Evolutionary conservation across 2,797 vertebrate genomes (phyloP).

Genomic region (Mus minutoides): DNA sequence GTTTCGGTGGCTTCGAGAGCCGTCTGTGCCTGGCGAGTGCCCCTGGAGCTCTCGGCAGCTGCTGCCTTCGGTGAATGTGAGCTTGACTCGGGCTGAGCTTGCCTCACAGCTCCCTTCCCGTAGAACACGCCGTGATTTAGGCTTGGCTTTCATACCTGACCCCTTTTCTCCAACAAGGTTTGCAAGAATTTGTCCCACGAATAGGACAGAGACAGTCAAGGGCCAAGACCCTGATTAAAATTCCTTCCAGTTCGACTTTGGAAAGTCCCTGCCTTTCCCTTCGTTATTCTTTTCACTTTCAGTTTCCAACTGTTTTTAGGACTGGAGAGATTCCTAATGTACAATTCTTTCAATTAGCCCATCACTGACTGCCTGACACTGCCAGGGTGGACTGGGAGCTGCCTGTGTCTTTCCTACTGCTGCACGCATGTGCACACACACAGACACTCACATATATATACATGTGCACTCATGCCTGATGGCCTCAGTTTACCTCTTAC

Average conservation of each 20-base stretch:
- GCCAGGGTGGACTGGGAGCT: background rate
- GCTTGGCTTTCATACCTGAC: background rate
- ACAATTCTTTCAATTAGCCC: background rate
- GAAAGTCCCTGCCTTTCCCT: background rate
- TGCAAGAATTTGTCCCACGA: conserved; percentile 30
- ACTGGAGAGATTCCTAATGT: background rate
- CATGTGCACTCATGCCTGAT: too few species aligned
- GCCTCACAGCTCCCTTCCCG: background rate
- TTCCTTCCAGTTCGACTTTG: background rate
- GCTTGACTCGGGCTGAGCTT: background rate
- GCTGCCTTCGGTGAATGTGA: background rate
- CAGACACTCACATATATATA: background rate
- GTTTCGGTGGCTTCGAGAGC: conserved; percentile 43
- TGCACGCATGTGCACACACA: too few species aligned
- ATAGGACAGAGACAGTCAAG: background rate
- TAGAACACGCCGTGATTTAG: background rate
- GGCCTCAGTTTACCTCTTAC: background rate
- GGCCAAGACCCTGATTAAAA: conserved; percentile 27
- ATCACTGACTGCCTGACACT: background rate
- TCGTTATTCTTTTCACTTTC: conserved; percentile 11
- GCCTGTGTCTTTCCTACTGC: background rate
- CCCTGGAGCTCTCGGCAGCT: background rate
- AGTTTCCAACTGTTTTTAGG: background rate
- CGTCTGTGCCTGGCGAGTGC: background rate
- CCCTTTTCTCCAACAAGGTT: background rate